These are phyloP conservation scores for Pseudomugil gertrudae DNA, from an alignment of 2,797 vertebrate genomes.

Conservation along the genomic window DNA sequence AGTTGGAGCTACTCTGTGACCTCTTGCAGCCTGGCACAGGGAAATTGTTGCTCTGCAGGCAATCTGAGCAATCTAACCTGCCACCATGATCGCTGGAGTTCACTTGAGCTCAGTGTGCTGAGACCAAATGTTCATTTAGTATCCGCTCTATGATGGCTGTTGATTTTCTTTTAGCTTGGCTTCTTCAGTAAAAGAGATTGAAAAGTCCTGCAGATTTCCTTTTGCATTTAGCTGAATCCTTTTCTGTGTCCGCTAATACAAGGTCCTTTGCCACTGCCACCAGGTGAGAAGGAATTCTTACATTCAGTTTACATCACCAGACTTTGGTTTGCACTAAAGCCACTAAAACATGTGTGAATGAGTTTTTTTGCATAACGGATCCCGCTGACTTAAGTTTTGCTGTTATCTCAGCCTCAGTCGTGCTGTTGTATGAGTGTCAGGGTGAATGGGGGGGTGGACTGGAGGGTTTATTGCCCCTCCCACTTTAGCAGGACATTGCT, in stretches of 20 bases:
- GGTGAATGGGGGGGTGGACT: too few species aligned
- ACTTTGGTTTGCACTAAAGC: neutral
- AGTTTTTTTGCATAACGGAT: too few species aligned
- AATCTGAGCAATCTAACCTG: constrained; percentile 48
- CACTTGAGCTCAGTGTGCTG: constrained; percentile 27
- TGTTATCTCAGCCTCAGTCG: neutral
- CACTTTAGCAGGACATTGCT: neutral
- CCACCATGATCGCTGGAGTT: constrained; percentile 36
- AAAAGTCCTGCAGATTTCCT: neutral
- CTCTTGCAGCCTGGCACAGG: constrained; percentile 25
- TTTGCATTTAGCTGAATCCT: neutral
- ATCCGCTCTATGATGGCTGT: constrained; percentile 26
- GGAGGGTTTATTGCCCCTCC: neutral
- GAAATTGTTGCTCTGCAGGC: constrained; percentile 42
- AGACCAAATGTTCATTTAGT: constrained; percentile 26
- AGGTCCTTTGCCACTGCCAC: too few species aligned
- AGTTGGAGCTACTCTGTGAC: constrained; percentile 22
- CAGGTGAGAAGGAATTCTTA: neutral
- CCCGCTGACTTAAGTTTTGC: too few species aligned
- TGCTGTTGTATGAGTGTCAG: neutral
- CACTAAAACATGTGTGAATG: too few species aligned
- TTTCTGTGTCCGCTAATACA: neutral
- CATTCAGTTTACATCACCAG: too few species aligned
- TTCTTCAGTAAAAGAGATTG: neutral
- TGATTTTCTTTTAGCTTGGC: constrained; percentile 17